Evolutionary conservation across 1,140 invertebrate genomes (phyloP).

Genomic region (Mizuhopecten yessoensis): DNA sequence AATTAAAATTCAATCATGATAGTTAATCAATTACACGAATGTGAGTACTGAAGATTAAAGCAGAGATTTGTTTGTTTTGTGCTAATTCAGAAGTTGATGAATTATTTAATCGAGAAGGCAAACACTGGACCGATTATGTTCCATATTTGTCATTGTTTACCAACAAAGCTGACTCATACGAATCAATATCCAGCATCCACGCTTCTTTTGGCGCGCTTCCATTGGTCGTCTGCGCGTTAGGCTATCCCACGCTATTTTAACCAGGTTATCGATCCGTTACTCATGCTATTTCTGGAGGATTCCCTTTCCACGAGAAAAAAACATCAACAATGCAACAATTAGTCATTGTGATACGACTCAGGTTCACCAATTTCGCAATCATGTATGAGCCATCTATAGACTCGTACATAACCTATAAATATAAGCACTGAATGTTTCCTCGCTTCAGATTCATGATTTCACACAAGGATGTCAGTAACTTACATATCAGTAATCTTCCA

Average conservation of each 20-base stretch:
- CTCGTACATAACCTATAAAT: neutral
- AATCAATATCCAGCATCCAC: neutral
- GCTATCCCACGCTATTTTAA: slow-evolving; percentile 33
- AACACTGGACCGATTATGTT: neutral
- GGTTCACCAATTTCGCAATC: neutral
- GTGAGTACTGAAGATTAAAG: neutral
- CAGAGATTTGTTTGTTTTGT: neutral
- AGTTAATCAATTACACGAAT: neutral
- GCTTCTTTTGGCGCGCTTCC: neutral
- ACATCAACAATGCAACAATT: neutral
- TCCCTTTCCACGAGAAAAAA: neutral
- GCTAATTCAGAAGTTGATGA: neutral
- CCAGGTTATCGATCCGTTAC: neutral
- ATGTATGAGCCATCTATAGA: neutral
- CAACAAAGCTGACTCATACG: neutral
- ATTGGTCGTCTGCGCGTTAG: neutral
- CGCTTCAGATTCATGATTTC: neutral
- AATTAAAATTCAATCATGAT: no score
- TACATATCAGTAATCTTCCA: no score
- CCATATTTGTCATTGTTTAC: slow-evolving; percentile 15
- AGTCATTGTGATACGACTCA: slow-evolving; percentile 26
- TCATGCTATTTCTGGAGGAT: slow-evolving; percentile 13
- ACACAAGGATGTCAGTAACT: no score
- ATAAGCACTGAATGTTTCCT: neutral
- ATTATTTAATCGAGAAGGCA: no score